phyloP scores from a whole-genome alignment of 2,797 vertebrate species.

The Sciurus carolinensis region DNA sequence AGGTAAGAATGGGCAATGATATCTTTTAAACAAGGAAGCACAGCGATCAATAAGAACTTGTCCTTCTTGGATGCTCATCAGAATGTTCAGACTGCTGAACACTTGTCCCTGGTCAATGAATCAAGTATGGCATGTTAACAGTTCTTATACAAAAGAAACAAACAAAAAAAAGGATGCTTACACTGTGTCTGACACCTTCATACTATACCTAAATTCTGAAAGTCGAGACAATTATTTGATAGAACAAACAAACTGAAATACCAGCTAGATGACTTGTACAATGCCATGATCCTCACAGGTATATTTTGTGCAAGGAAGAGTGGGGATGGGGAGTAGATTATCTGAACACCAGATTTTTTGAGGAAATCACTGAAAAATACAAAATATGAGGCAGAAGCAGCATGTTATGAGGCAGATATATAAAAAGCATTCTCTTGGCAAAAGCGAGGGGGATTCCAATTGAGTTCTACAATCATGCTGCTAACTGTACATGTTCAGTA shows the following conservation, averaged over 20 bases:
- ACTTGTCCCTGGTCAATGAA: not conserved
- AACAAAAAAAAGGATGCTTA: not conserved
- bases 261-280: not conserved
- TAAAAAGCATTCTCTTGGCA: not conserved
- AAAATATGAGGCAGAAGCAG: not conserved
- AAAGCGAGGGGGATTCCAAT: not conserved
- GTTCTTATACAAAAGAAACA: not conserved
- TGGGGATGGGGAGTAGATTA: not conserved
- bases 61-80: not conserved
- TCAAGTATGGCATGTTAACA: not conserved
- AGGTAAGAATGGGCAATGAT: not conserved
- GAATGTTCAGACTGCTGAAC: not conserved
- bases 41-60: not conserved
- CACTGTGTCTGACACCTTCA: not conserved
- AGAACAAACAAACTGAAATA: not conserved
- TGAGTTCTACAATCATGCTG: not conserved
- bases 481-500: not conserved
- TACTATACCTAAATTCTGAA: not conserved
- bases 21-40: not conserved
- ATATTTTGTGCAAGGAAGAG: not conserved
- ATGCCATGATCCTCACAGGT: not conserved
- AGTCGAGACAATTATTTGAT: not conserved
- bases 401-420: not conserved
- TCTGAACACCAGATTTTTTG: not conserved
- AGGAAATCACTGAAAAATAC: constrained; percentile 19